Percentiles rank a stretch among this genome's conserved stretches.
Conservation (phyloP, 2,888 invertebrate genomes). For the Cataglyphis livida region DNA sequence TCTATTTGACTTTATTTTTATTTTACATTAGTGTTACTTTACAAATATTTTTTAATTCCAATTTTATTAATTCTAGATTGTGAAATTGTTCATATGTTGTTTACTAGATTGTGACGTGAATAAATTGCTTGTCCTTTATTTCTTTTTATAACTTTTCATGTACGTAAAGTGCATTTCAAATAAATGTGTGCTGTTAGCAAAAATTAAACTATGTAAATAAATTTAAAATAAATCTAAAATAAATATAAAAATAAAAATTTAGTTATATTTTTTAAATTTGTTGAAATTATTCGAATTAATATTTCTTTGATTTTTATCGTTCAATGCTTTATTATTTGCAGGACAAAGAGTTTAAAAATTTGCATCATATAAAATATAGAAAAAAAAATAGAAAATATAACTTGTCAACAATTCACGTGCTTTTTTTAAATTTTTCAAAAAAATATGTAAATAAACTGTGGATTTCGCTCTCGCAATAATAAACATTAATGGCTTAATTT, state of each 20-base stretch:
- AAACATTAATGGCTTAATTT: constrained; percentile 14
- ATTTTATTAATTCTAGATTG: not conserved
- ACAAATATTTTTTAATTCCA: not conserved
- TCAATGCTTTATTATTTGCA: not conserved
- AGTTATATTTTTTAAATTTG: not conserved
- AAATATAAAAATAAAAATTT: not conserved
- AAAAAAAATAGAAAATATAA: not conserved
- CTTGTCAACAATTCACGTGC: not conserved
- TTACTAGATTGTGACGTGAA: not conserved
- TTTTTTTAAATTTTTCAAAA: not conserved
- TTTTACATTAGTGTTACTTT: not conserved
- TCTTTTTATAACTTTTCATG: not conserved
- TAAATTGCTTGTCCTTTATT: not conserved
- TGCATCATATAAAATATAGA: not conserved
- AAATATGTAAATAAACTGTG: not conserved
- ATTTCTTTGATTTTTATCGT: not conserved
- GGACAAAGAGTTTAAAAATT: not conserved
- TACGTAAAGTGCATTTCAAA: not conserved
- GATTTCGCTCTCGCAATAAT: not conserved
- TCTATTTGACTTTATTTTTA: constrained; percentile 7
- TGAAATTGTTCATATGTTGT: not conserved
- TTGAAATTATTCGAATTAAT: not conserved
- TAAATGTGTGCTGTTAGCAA: not conserved
- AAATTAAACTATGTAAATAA: not conserved
- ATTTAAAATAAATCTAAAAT: constrained; percentile 12